Conservation (phyloP, 2,797 vertebrate genomes). For the Crypturellus tataupa region DNA sequence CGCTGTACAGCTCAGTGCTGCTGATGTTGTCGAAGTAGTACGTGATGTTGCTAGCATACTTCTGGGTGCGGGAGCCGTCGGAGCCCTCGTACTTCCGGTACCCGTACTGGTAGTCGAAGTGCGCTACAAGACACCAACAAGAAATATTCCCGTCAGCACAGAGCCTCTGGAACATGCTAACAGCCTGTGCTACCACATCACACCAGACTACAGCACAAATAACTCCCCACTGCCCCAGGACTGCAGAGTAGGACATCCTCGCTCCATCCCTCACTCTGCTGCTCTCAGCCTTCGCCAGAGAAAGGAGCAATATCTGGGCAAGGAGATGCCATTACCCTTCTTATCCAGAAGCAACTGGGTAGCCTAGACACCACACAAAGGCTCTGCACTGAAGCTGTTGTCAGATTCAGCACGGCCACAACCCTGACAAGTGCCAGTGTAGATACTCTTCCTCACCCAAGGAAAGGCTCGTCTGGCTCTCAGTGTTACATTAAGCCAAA, state of each 20-base stretch:
- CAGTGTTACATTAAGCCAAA: background rate
- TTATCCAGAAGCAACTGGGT: background rate
- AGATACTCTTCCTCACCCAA: background rate
- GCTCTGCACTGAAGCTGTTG: background rate
- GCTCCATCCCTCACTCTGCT: background rate
- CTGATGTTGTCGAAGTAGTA: slow-evolving; percentile 99
- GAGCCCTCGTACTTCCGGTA: slow-evolving; percentile 92
- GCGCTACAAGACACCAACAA: slow-evolving; percentile 79
- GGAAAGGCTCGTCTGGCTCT: background rate
- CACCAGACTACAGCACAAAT: accelerated
- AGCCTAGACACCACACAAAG: accelerated
- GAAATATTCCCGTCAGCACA: background rate
- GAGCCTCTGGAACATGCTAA: background rate
- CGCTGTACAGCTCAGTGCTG: slow-evolving; percentile 92
- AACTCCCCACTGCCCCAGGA: background rate
- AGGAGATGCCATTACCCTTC: background rate
- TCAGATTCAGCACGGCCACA: background rate
- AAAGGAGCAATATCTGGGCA: background rate
- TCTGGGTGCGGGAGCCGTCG: slow-evolving; percentile 88
- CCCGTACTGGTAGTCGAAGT: slow-evolving; percentile 93
- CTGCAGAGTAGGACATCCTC: background rate
- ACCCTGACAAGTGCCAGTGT: background rate
- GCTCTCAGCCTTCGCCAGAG: background rate
- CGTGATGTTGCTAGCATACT: slow-evolving; percentile 92
- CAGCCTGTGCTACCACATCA: accelerated